phyloP scores from a whole-genome alignment of 2,888 invertebrate genomes.

The Malacosoma neustria region DNA sequence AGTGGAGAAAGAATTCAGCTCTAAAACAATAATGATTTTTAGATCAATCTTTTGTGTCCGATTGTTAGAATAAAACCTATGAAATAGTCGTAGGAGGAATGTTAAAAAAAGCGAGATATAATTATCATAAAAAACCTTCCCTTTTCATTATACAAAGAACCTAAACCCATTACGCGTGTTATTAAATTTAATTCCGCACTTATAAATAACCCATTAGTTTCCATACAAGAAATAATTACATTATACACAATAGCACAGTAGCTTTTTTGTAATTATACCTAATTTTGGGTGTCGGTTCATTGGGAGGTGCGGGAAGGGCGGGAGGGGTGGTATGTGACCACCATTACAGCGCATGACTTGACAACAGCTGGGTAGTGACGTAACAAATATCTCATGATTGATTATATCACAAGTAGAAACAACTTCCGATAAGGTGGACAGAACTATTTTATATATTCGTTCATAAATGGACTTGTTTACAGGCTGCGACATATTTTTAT shows the following conservation, averaged over 20 bases:
- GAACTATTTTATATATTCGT: too few species aligned
- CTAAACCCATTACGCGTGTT: neutral
- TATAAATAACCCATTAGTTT: neutral
- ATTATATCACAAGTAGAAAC: too few species aligned
- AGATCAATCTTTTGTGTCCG: too few species aligned
- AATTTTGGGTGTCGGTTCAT: conserved; percentile 15
- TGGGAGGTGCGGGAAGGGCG: neutral
- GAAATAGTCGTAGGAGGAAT: too few species aligned
- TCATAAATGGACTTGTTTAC: too few species aligned
- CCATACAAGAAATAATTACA: neutral
- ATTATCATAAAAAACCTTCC: neutral
- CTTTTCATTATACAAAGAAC: neutral
- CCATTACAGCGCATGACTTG: conserved; percentile 52
- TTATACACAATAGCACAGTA: neutral
- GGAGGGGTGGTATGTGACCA: conserved; percentile 19
- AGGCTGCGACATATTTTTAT: too few species aligned
- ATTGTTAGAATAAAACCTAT: too few species aligned
- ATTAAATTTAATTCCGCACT: neutral
- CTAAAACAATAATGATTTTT: too few species aligned
- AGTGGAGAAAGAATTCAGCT: too few species aligned
- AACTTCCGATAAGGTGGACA: too few species aligned
- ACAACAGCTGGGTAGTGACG: conserved; percentile 13
- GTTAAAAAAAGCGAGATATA: too few species aligned
- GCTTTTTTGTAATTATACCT: conserved; percentile 20
- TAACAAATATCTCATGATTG: too few species aligned